Base-by-base conservation (phyloP, 2,797 vertebrate genomes). In the Antrozous pallidus region DNA sequence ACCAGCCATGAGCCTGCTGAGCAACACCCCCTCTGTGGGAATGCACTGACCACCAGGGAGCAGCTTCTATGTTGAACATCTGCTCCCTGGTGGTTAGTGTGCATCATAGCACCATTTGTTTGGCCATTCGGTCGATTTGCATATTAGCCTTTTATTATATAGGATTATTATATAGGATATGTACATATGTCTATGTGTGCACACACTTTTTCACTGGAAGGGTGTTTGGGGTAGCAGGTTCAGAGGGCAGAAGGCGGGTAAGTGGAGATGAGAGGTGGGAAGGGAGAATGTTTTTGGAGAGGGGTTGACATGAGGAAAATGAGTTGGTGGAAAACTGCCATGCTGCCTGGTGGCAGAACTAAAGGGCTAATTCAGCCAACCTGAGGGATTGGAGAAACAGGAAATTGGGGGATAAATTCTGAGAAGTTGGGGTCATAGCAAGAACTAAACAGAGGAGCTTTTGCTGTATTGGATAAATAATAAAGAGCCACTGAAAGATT, bases 141-240 rank as follows among this genome's bases (percentile, higher is more conserved):
- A 24, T 54, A 24, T 24, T 54, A 54, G 20, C 8, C 51, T 54
- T 54, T 54, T 54, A 24, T 54, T 54, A 54, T 51, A 51, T 47
- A 47, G 45, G 47, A 49, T 17, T 51, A 54, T 47, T 47, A 47
- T 47, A 47, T 51, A 31, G 28, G 54, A 33, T n/a, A 9, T 26
- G 7, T 56, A 11, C 40, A 7, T 51, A 18, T 12, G 9, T n/a
- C 9, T 0, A 1, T n/a, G 7, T 38, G n/a, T 8, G 2, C 20
- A 36, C 61, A 65, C 28, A 73, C 3, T 24, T 26, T 24, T 45
- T 81, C 77, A 56, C 33, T 26, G 7, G 12, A 45, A 80, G 45
- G 14, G 33, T 31, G 18, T 69, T 47, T 79, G 63, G 38, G 51
- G 3, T 51, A 80, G 40, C 9, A 36, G 51, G 65, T 81, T 85